Percentiles rank a stretch among this genome's conserved stretches.
Conservation (phyloP, 2,113 vertebrate species). For the Calidris pugnax region DNA sequence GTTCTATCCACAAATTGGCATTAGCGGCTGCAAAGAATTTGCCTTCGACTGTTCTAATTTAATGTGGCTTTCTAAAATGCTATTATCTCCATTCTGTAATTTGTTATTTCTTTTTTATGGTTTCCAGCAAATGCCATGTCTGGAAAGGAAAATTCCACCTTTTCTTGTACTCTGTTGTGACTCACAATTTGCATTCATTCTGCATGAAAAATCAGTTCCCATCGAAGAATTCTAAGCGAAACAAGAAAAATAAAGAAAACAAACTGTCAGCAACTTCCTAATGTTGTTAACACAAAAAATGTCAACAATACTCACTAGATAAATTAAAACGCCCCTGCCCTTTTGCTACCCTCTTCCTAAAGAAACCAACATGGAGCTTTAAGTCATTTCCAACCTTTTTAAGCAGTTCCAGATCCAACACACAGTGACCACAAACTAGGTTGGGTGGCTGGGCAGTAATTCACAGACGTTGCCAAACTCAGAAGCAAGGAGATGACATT, state of each 20-base stretch:
- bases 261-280: conserved; percentile 34
- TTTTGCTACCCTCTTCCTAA: conserved; percentile 13
- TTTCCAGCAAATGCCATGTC: conserved; percentile 26
- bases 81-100: conserved; percentile 45
- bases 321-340: conserved; percentile 52
- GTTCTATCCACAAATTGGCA: neutral
- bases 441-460: conserved; percentile 17
- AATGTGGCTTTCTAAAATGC: conserved; percentile 50
- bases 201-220: neutral
- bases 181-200: neutral
- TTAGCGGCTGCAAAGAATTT: conserved; percentile 10
- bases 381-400: neutral
- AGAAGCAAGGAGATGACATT: conserved; percentile 29
- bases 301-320: conserved; percentile 37
- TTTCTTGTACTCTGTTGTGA: neutral
- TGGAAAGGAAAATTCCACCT: conserved; percentile 18
- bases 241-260: conserved; percentile 52
- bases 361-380: neutral
- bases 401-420: conserved; percentile 51
- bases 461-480: neutral
- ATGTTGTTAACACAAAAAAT: conserved; percentile 53
- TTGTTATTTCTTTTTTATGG: conserved; percentile 51
- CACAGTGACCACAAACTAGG: conserved; percentile 18
- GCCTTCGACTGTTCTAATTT: conserved; percentile 39
- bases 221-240: neutral